Base-by-base conservation (phyloP, 1,140 invertebrate species). In the Adoxophyes honmai region DNA sequence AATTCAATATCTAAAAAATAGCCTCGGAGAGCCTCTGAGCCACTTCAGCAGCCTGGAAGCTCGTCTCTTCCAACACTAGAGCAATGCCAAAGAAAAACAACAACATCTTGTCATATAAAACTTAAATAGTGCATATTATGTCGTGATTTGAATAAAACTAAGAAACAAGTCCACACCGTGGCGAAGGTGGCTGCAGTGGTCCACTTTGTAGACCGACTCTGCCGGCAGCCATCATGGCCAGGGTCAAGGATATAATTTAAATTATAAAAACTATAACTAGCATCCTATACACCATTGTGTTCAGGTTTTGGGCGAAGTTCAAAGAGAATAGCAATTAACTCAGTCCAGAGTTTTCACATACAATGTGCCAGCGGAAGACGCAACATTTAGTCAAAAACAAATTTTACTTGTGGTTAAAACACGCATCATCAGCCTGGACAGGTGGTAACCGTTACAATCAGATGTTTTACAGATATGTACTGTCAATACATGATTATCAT, bases 81-180 rank as follows among this genome's bases (percentile, higher is more conserved):
- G 35, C 54, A 54, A 38, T 55, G 34, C 39, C 6, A 36, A 57
- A 57, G 34, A 59, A 55, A 39, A 66, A 52, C 34, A 75, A 79
- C 72, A 75, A 74, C 69, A 60, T 66, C 60, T 78, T 74, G 75
- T 78, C 77, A 81, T 78, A 78, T 62, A 78, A 76, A 83, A 82
- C 77, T 81, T 81, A 81, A 78, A 80, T 75, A 81, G 67, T 81
- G 72, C 68, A 75, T 68, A 68, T 65, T 67, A 72, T 66, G 68
- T 70, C 75, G 74, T 78, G 72, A 76, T 79, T 69, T 64, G 75
- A 73, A 64, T 81, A 77, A 73, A 73, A 77, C 65, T 79, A 78
- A 68, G 51, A 65, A 73, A 72, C 62, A 65, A 62, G 39, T 28
- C 42, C 42, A 8, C 10, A 34, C 64, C 55, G 38, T 64, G 64